Conservation (phyloP, 2,113 vertebrate species). For the Hypocryptadius cinnamomeus region DNA sequence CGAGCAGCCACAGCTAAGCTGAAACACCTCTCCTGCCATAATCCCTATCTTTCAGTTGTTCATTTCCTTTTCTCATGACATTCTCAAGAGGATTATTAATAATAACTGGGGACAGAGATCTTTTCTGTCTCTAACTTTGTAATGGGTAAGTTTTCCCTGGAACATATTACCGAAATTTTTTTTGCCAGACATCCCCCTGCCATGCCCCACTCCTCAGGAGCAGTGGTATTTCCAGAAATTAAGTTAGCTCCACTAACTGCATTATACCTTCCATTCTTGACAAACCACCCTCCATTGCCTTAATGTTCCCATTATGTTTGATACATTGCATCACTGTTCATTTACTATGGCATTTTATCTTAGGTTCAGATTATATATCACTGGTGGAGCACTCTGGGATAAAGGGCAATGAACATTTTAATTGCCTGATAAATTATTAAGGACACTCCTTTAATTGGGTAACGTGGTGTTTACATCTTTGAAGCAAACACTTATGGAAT, state of each 20-base stretch:
- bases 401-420: conserved; percentile 53
- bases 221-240: conserved; percentile 41
- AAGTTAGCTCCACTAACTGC: background rate
- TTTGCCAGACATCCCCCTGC: background rate
- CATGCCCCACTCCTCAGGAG: background rate
- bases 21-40: background rate
- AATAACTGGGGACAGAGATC: background rate
- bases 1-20: background rate
- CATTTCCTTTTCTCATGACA: background rate
- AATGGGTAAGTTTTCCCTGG: background rate
- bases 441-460: conserved; percentile 42
- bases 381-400: conserved; percentile 14
- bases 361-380: conserved; percentile 2
- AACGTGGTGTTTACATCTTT: conserved; percentile 46
- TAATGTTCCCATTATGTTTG: conserved; percentile 54
- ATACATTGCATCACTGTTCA: conserved; percentile 21
- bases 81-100: background rate
- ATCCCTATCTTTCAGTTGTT: background rate
- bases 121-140: background rate
- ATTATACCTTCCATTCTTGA: background rate
- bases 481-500: conserved; percentile 38
- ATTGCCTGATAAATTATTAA: conserved; percentile 66
- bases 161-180: background rate
- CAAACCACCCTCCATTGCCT: conserved; percentile 25
- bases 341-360: conserved; percentile 44